Percentiles rank a stretch among this genome's conserved stretches.
Evolutionary conservation across 2,888 invertebrate genomes (phyloP).

Genomic region (Epicampocera succincta): DNA sequence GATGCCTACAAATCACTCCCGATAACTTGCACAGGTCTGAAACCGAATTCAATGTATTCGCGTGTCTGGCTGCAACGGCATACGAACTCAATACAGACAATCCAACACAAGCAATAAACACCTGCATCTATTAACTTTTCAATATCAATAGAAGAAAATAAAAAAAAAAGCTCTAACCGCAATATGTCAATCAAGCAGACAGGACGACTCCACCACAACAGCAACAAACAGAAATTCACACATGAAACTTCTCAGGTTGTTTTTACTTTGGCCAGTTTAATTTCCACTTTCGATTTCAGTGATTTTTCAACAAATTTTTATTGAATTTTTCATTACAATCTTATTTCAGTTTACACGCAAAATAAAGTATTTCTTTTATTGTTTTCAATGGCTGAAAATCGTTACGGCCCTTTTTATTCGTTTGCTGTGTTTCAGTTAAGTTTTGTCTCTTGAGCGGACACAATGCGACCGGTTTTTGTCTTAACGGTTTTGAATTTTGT

Average conservation of each 20-base stretch:
- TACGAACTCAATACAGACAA: conserved; percentile 2
- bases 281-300: conserved; percentile 69
- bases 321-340: conserved; percentile 74
- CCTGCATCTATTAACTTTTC: conserved; percentile 73
- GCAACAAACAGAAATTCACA: conserved; percentile 7
- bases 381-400: conserved; percentile 3
- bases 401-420: background rate
- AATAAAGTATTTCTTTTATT: conserved; percentile 20
- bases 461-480: conserved; percentile 70
- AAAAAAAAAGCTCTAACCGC: conserved; percentile 72
- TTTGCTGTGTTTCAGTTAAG: conserved; percentile 70
- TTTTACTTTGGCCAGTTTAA: conserved; percentile 30
- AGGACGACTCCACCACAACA: conserved; percentile 14
- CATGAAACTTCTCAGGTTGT: conserved; percentile 17
- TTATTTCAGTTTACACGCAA: conserved; percentile 63
- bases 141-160: conserved; percentile 44
- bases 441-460: conserved; percentile 61
- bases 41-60: conserved; percentile 9
- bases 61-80: conserved; percentile 19
- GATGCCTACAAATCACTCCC: too few relatives aligned
- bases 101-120: conserved; percentile 71
- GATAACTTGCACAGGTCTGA: background rate
- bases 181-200: conserved; percentile 76
- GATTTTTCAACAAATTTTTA: conserved; percentile 53
- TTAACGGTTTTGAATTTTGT: conserved; percentile 83